Evolutionary conservation across 2,113 vertebrate species (phyloP).

Genomic region (Deroptyus accipitrinus): DNA sequence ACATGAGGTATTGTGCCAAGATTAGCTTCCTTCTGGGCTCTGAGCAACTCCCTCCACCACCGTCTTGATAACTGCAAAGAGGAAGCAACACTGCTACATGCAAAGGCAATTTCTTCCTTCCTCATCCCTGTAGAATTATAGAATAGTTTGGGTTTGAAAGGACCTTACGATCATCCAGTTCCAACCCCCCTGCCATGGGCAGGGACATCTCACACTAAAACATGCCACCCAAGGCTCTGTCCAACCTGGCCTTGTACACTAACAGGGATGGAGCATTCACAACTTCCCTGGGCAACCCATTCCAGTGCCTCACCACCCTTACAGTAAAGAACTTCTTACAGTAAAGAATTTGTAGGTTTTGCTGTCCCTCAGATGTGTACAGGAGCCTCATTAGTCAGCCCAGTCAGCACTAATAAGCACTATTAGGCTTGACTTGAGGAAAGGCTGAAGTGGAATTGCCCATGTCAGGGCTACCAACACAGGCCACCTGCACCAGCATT

Average conservation of each 20-base stretch:
- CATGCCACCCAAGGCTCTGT: no score
- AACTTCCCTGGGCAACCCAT: no score
- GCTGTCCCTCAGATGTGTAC: not conserved
- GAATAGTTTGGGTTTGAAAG: no score
- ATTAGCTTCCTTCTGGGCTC: not conserved
- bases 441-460: not conserved
- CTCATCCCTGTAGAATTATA: not conserved
- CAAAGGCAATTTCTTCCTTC: not conserved
- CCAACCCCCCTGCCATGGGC: no score
- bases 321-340: no score
- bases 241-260: no score
- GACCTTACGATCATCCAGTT: no score
- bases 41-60: not conserved
- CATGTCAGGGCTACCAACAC: not conserved
- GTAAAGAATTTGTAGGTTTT: not conserved
- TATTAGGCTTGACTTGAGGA: not conserved
- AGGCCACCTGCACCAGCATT: not conserved
- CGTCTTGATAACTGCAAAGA: not conserved
- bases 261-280: no score
- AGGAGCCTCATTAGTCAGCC: not conserved
- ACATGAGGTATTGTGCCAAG: rapidly evolving
- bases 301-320: no score
- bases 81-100: not conserved
- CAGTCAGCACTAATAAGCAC: not conserved
- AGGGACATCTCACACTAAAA: no score